A percentile compares a stretch with the other conserved stretches of the same genome.
These are phyloP conservation scores for Smittia sp. DNA, from an alignment of 2,888 invertebrate species.

Conservation along the genomic window DNA sequence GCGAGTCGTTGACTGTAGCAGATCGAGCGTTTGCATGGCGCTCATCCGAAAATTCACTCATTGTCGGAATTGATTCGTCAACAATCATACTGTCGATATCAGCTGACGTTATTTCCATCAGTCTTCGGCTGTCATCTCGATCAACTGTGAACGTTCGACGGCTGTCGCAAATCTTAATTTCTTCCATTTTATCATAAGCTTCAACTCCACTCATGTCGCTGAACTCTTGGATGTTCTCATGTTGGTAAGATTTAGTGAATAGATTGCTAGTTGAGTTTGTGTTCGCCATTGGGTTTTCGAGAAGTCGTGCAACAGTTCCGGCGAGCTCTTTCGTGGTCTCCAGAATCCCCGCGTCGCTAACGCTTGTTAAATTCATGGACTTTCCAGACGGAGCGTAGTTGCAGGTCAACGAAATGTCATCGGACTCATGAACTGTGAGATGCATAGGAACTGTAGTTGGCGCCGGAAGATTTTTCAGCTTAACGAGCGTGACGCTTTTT, in stretches of 20 bases:
- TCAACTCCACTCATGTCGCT: neutral
- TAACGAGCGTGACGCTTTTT: neutral
- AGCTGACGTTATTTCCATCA: constrained; percentile 16
- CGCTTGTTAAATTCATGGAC: neutral
- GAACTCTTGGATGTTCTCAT: neutral
- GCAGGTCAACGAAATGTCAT: neutral
- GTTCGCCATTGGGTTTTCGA: constrained; percentile 14
- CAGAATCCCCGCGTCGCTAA: neutral
- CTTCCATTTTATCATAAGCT: neutral
- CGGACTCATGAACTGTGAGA: neutral
- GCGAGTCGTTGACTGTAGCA: too few relatives aligned
- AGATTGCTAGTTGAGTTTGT: neutral
- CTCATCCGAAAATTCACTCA: neutral
- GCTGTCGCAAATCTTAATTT: neutral
- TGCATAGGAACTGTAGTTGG: too few relatives aligned
- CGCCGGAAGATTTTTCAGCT: neutral
- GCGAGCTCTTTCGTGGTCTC: constrained; percentile 10
- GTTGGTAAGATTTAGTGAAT: neutral
- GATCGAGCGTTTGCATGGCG: too few relatives aligned
- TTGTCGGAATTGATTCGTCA: constrained; percentile 19
- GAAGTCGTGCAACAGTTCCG: neutral
- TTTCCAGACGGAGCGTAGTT: neutral
- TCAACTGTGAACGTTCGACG: constrained; percentile 10
- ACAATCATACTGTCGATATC: constrained; percentile 7
- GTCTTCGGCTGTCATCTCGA: neutral